Evolutionary conservation across 2,797 vertebrate species (phyloP), one percentile per base, ranked within the genome.

Genomic region (Betta splendens): DNA sequence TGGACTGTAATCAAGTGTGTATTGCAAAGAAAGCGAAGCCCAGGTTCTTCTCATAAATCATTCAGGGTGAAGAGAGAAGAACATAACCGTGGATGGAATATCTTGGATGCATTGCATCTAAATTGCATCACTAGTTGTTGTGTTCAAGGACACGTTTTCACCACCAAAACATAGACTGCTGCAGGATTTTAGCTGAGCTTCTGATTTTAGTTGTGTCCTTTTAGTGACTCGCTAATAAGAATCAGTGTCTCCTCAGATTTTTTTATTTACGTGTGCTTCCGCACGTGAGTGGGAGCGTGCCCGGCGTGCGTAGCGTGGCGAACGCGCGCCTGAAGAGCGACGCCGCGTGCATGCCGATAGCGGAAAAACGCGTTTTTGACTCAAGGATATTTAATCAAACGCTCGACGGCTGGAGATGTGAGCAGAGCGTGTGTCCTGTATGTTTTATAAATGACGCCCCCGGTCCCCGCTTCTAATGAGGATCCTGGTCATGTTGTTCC

Each of bases 231-330:
- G n/a, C n/a, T n/a, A n/a, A n/a, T n/a, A n/a, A n/a, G n/a, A n/a
- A n/a, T 32, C 25, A 31, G 42, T 49, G 50, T 64, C 55, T 40
- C 35, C 35, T 50, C 31, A 43, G 37, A 69, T 74, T 46, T 43
- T 10, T 32, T 3, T 57, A 5, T 31, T 1, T 18, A 29, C 40
- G 25, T 56, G 38, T 31, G 31, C 3, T 12, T 31, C 25, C 25
- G 26, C 32, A 8, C 33, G 29, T 31, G 32, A 31, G 57, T 56
- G 54, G 16, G 44, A 46, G 46, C 38, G 26, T 47, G 33, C 11
- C 2, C 17, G 12, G 18, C 16, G 38, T 38, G 40, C 18, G 60
- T 44, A 18, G 15, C 20, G 7, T 44, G n/a, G 16, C 47, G 37
- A 35, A 8, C 8, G 22, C 25, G n/a, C n/a, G n/a, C n/a, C n/a